phyloP scores from a whole-genome alignment of 2,113 vertebrate genomes.

The Sisor rabdophorus region DNA sequence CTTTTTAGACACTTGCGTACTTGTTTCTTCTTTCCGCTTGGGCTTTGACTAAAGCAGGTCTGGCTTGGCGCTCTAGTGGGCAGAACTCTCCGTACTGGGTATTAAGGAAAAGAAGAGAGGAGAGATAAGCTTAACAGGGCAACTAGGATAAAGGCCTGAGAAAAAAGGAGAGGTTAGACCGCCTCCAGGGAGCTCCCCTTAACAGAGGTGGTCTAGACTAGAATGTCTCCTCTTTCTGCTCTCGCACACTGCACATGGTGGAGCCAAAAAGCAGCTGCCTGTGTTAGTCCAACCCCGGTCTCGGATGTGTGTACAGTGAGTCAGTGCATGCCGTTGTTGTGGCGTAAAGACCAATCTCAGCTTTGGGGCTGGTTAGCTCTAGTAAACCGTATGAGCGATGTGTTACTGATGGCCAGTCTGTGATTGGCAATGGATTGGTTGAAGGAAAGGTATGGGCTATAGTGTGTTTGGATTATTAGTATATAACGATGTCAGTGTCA shows the following conservation, averaged over 20 bases:
- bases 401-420: conserved; percentile 1
- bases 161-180: conserved; percentile 64
- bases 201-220: conserved; percentile 64
- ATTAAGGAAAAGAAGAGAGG: conserved; percentile 42
- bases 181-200: conserved; percentile 59
- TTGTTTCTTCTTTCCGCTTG: neutral
- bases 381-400: conserved; percentile 29
- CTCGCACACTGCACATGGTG: conserved; percentile 47
- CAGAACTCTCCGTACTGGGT: conserved; percentile 38
- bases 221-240: conserved; percentile 54
- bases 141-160: conserved; percentile 58
- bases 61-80: conserved; percentile 31
- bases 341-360: conserved; percentile 24
- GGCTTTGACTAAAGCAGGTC: conserved; percentile 9
- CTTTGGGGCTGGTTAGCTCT: conserved; percentile 2
- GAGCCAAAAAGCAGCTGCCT: conserved; percentile 23
- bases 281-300: neutral
- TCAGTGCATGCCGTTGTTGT: conserved; percentile 7
- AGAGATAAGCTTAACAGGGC: conserved; percentile 53
- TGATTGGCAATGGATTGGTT: neutral
- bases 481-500: neutral
- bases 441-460: neutral
- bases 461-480: neutral
- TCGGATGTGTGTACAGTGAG: conserved; percentile 23
- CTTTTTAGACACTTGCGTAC: neutral